Evolutionary conservation across 2,113 vertebrate genomes (phyloP).

Genomic region (Prolemur simus): DNA sequence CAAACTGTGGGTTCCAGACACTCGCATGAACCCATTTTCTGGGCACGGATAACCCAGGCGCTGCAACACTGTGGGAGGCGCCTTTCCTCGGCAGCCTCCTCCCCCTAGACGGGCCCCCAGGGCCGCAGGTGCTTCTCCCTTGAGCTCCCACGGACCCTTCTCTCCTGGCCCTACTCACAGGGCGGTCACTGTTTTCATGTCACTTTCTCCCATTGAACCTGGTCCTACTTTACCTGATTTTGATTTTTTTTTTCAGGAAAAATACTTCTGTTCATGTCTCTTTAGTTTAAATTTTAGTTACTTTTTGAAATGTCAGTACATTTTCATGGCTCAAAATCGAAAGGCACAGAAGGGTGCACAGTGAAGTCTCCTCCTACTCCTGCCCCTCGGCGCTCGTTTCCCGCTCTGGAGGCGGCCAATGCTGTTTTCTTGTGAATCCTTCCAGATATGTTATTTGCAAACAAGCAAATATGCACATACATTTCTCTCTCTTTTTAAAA

Average conservation of each 20-base stretch:
- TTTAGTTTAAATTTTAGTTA: not conserved
- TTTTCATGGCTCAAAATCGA: not conserved
- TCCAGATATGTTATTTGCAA: not conserved
- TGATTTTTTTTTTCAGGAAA: not conserved
- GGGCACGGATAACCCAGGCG: not conserved
- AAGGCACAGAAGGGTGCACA: not conserved
- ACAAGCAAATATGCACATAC: not conserved
- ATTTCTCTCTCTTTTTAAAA: not conserved
- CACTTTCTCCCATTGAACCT: not conserved
- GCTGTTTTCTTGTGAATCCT: not conserved
- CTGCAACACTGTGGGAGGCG: not conserved
- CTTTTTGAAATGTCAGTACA: not conserved
- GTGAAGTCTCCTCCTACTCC: not conserved
- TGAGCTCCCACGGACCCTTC: not conserved
- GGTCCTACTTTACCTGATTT: not conserved
- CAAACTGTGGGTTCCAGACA: not conserved
- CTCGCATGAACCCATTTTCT: not conserved
- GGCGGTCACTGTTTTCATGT: not conserved
- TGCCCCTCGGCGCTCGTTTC: not conserved
- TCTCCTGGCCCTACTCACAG: not conserved
- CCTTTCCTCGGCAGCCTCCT: not conserved
- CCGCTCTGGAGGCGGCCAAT: not conserved
- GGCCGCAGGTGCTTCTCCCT: not conserved
- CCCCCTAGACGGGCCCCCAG: not conserved
- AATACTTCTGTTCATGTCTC: not conserved